These are phyloP conservation scores for Mastomys coucha DNA, from an alignment of 2,113 vertebrate species.

Conservation along the genomic window DNA sequence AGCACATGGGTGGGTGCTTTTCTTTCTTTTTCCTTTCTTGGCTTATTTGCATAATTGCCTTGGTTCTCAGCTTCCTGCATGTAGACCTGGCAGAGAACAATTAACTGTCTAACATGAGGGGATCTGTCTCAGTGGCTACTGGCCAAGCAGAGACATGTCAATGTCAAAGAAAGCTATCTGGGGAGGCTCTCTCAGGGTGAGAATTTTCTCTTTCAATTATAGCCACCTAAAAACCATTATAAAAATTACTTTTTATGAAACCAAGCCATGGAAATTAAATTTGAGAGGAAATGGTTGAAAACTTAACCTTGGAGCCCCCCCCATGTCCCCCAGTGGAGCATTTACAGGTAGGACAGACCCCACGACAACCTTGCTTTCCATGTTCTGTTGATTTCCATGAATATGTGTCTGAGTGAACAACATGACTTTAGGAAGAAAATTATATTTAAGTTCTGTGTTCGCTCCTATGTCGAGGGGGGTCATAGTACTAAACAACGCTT, in stretches of 20 bases:
- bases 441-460: constrained; percentile 9
- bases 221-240: constrained; percentile 40
- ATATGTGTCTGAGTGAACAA: neutral
- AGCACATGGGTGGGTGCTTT: neutral
- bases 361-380: constrained; percentile 25
- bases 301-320: constrained; percentile 10
- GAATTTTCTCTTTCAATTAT: constrained; percentile 73
- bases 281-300: neutral
- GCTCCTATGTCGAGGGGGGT: constrained; percentile 15
- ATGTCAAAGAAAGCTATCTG: constrained; percentile 57
- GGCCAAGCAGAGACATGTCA: constrained; percentile 40
- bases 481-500: constrained; percentile 47
- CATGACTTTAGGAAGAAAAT: neutral
- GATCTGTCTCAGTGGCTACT: constrained; percentile 45
- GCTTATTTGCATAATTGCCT: constrained; percentile 77
- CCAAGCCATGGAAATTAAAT: constrained; percentile 60
- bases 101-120: constrained; percentile 52
- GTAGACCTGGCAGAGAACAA: constrained; percentile 69
- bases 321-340: neutral
- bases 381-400: neutral
- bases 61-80: constrained; percentile 25
- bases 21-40: neutral
- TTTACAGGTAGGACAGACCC: neutral
- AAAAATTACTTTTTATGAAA: constrained; percentile 68
- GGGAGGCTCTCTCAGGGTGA: constrained; percentile 54